Evolutionary conservation across 2,888 invertebrate genomes (phyloP).

Genomic region (Tipula unca): DNA sequence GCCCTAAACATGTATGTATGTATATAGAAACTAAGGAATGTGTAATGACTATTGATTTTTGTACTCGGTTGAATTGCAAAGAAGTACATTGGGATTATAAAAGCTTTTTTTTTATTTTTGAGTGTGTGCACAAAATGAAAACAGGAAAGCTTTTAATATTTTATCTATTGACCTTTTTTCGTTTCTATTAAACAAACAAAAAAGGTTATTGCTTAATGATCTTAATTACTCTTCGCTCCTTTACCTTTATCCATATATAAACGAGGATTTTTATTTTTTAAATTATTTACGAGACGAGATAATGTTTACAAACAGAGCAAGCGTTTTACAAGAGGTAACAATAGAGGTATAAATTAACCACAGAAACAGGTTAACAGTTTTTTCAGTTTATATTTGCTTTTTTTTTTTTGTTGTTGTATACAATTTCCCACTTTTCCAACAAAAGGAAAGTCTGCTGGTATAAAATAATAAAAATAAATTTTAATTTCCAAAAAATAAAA

Average conservation of each 20-base stretch:
- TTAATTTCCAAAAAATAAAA: not conserved
- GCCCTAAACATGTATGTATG: not conserved
- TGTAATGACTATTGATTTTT: not conserved
- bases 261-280: not conserved
- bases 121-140: not conserved
- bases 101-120: too few relatives aligned
- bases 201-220: not conserved
- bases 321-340: not conserved
- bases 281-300: not conserved
- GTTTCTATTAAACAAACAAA: not conserved
- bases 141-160: not conserved
- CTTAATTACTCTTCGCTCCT: constrained; percentile 4
- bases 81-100: not conserved
- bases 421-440: not conserved
- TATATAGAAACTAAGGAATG: not conserved
- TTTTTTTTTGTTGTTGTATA: too few relatives aligned
- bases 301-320: not conserved
- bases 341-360: not conserved
- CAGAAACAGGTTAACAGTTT: not conserved
- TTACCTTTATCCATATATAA: not conserved
- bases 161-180: constrained; percentile 1
- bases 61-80: not conserved
- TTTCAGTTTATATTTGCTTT: too few relatives aligned
- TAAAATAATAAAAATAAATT: not conserved
- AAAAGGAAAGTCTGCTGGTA: not conserved